Percentiles rank a stretch among this genome's conserved stretches.
These are phyloP conservation scores for Allacma fusca DNA, from an alignment of 2,888 invertebrate species.

Conservation along the genomic window DNA sequence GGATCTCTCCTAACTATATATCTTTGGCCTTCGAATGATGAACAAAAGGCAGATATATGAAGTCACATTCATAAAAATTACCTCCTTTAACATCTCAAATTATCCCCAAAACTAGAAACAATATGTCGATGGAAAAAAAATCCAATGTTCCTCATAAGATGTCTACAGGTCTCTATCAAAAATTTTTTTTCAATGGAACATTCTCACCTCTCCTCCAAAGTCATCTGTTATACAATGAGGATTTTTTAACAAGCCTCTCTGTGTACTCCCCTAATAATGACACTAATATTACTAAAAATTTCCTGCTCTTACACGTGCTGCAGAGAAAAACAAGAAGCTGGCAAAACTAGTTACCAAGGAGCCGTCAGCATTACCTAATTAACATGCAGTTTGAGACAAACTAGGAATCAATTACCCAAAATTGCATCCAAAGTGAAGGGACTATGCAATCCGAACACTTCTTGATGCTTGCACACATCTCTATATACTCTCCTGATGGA, in stretches of 20 bases:
- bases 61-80: constrained; percentile 8
- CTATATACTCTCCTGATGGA: neutral
- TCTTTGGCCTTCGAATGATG: constrained; percentile 22
- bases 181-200: too few relatives aligned
- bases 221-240: too few relatives aligned
- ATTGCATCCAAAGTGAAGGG: constrained; percentile 16
- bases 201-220: too few relatives aligned
- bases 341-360: too few relatives aligned
- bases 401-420: neutral
- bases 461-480: too few relatives aligned
- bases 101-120: too few relatives aligned
- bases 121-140: too few relatives aligned
- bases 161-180: too few relatives aligned
- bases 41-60: neutral
- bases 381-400: neutral
- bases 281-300: too few relatives aligned
- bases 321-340: neutral
- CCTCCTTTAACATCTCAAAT: neutral
- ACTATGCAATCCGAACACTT: neutral
- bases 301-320: neutral
- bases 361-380: neutral
- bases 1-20: neutral
- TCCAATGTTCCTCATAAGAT: too few relatives aligned
- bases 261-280: too few relatives aligned
- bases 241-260: too few relatives aligned